Evolutionary conservation across 1,140 invertebrate genomes (phyloP).

Genomic region (Aphis gossypii): DNA sequence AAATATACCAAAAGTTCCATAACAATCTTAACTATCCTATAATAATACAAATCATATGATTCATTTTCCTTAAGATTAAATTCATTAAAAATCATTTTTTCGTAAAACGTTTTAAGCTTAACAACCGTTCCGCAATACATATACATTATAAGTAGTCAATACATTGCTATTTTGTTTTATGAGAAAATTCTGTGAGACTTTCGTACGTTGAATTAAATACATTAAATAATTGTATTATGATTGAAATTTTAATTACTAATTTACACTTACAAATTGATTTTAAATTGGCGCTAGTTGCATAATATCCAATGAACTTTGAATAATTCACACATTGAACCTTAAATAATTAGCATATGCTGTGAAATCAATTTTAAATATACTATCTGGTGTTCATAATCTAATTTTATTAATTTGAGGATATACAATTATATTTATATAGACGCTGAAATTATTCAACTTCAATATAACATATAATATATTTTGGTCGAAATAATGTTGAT

Average conservation of each 20-base stretch:
- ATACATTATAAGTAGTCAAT: background rate
- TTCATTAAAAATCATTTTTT: background rate
- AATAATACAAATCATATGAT: background rate
- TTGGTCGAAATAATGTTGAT: background rate
- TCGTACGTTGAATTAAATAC: background rate
- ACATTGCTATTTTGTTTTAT: background rate
- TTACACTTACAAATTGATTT: background rate
- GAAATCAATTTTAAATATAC: background rate
- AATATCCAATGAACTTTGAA: background rate
- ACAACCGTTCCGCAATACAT: background rate
- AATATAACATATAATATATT: background rate
- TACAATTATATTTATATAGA: background rate
- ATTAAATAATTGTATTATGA: slow-evolving; percentile 20
- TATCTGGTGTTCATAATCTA: background rate
- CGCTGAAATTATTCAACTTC: background rate
- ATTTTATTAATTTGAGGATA: background rate
- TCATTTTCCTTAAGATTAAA: background rate
- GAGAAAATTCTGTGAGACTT: background rate
- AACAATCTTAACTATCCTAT: background rate
- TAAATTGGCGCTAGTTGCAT: background rate
- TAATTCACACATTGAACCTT: background rate
- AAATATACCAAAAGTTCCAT: background rate
- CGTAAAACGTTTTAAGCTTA: background rate
- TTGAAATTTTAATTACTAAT: background rate
- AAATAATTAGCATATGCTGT: background rate